Evolutionary conservation across 2,797 vertebrate genomes (phyloP).

Genomic region (Melanotaenia trifasciata): DNA sequence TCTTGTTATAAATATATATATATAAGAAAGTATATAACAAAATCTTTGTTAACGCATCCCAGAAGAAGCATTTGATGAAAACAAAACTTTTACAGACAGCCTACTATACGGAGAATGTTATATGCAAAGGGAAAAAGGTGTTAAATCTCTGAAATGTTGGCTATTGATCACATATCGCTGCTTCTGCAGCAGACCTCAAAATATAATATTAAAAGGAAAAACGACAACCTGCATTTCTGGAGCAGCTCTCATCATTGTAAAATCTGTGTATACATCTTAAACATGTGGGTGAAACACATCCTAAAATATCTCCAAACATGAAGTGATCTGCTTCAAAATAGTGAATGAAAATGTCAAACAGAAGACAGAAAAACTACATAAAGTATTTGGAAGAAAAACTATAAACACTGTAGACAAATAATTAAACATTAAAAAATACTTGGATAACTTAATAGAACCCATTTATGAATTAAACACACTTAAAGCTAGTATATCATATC

Average conservation of each 20-base stretch:
- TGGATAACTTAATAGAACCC: not conserved
- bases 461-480: not conserved
- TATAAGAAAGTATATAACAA: not conserved
- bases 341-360: not conserved
- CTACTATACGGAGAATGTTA: too few relatives aligned
- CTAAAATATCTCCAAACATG: too few relatives aligned
- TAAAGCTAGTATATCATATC: not conserved
- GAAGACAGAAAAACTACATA: not conserved
- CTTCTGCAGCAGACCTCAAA: not conserved
- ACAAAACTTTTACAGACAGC: not conserved
- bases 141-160: not conserved
- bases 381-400: too few relatives aligned
- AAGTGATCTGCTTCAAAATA: not conserved
- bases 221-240: not conserved
- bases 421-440: not conserved
- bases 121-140: too few relatives aligned
- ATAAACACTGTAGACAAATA: not conserved
- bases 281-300: too few relatives aligned
- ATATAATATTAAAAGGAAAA: not conserved
- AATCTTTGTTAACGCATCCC: not conserved
- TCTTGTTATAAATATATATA: not conserved
- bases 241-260: not conserved
- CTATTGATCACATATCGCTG: not conserved
- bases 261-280: not conserved
- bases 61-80: not conserved